These are phyloP conservation scores for Crotophaga sulcirostris DNA, from an alignment of 2,113 vertebrate genomes.

Conservation along the genomic window DNA sequence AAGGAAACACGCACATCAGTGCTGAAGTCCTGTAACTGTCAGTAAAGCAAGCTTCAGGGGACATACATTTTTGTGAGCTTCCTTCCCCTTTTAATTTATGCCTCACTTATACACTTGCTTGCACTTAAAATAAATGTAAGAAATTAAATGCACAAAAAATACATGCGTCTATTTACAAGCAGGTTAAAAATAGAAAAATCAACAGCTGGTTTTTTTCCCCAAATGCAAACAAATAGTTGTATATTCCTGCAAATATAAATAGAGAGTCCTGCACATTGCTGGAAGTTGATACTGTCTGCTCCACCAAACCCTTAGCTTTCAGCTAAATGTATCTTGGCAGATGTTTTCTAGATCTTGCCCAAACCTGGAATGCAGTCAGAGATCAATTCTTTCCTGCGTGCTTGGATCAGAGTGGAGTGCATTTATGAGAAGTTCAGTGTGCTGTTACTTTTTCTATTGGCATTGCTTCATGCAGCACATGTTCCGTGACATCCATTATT, in stretches of 20 bases:
- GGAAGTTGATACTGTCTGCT: not conserved
- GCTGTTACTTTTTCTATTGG: not conserved
- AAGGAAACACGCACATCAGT: not conserved
- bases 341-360: not conserved
- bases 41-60: not conserved
- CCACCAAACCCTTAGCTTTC: not conserved
- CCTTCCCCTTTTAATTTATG: not conserved
- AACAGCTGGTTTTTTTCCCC: not conserved
- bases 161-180: not conserved
- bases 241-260: not conserved
- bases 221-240: not conserved
- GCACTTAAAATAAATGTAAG: not conserved
- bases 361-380: not conserved
- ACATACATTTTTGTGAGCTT: not conserved
- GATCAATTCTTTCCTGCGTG: not conserved
- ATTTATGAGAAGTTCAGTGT: not conserved
- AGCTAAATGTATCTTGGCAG: slow-evolving; percentile 14
- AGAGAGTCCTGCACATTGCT: not conserved
- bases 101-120: not conserved
- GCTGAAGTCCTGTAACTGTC: not conserved
- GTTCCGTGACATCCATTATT: not conserved
- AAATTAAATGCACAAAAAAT: not conserved
- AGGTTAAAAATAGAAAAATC: not conserved
- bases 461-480: not conserved
- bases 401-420: not conserved